A percentile compares a stretch with the other conserved stretches of the same genome.
These are phyloP conservation scores for Meta bourneti DNA, from an alignment of 2,888 invertebrate species.

Conservation along the genomic window DNA sequence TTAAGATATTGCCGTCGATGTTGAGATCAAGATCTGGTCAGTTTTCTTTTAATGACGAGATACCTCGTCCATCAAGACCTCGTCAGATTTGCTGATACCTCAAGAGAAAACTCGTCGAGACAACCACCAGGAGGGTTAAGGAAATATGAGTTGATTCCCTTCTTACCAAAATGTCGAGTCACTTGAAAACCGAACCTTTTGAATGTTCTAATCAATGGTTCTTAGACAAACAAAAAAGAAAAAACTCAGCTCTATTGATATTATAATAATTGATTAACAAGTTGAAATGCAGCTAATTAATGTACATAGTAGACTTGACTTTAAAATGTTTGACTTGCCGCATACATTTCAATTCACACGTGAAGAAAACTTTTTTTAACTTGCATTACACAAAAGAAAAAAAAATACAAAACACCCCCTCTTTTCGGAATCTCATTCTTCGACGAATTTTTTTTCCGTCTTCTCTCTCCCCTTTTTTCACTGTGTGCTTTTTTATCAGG, in stretches of 20 bases:
- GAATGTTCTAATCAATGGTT: not conserved
- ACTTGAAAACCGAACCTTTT: not conserved
- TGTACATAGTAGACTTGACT: constrained; percentile 7
- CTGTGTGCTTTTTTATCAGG: constrained; percentile 28
- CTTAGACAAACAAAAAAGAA: not conserved
- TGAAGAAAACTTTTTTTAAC: not conserved
- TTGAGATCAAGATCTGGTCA: too few relatives aligned
- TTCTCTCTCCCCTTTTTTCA: not conserved
- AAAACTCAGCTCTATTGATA: not conserved
- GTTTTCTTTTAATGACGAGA: too few relatives aligned
- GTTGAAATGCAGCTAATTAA: constrained; percentile 27
- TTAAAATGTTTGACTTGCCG: constrained; percentile 21
- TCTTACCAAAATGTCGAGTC: not conserved
- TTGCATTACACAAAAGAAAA: constrained; percentile 2
- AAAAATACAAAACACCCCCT: not conserved
- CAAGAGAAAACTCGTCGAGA: too few relatives aligned
- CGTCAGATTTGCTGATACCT: too few relatives aligned
- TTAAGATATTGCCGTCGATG: too few relatives aligned
- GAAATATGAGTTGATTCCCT: not conserved
- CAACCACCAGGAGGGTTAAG: not conserved
- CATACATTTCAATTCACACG: constrained; percentile 25
- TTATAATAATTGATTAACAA: constrained; percentile 42
- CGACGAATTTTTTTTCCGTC: constrained; percentile 12
- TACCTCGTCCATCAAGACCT: too few relatives aligned
- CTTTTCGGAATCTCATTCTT: constrained; percentile 33